Conservation (phyloP, 2,797 vertebrate species). For the Enteromius radiatus region DNA sequence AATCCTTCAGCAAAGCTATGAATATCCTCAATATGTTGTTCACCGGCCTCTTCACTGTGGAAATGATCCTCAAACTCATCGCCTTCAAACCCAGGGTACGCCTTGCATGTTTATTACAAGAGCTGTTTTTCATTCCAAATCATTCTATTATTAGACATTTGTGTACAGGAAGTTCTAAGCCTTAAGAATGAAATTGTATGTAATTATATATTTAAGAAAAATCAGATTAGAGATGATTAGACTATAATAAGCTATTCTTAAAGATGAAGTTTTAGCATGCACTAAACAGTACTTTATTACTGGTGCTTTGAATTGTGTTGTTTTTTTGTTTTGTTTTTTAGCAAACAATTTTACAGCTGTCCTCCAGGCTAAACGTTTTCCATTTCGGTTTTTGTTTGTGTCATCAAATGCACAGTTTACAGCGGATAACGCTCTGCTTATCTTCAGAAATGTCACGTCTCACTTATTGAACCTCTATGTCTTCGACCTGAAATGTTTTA, state of each 20-base stretch:
- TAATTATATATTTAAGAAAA: neutral
- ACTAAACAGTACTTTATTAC: neutral
- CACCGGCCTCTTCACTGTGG: conserved; percentile 98
- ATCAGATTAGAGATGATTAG: neutral
- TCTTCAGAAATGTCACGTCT: conserved; percentile 8
- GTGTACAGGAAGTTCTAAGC: neutral
- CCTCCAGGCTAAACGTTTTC: conserved; percentile 24
- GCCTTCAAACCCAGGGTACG: conserved; percentile 99
- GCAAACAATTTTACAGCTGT: conserved; percentile 45
- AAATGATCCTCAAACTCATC: conserved; percentile 98
- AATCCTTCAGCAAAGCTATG: conserved; percentile 95
- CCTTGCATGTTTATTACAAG: conserved; percentile 36
- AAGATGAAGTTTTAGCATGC: neutral
- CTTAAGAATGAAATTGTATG: neutral
- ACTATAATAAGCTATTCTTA: neutral
- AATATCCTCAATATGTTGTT: conserved; percentile 99
- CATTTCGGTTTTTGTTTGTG: neutral
- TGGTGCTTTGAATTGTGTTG: neutral
- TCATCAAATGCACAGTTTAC: neutral
- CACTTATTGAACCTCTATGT: conserved; percentile 13
- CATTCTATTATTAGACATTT: neutral
- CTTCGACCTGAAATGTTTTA: conserved; percentile 1
- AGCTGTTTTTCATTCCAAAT: neutral
- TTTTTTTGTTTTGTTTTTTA: conserved; percentile 24
- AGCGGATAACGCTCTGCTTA: conserved; percentile 15